Base-by-base conservation (phyloP, 2,113 vertebrate genomes). In the Serinus canaria region DNA sequence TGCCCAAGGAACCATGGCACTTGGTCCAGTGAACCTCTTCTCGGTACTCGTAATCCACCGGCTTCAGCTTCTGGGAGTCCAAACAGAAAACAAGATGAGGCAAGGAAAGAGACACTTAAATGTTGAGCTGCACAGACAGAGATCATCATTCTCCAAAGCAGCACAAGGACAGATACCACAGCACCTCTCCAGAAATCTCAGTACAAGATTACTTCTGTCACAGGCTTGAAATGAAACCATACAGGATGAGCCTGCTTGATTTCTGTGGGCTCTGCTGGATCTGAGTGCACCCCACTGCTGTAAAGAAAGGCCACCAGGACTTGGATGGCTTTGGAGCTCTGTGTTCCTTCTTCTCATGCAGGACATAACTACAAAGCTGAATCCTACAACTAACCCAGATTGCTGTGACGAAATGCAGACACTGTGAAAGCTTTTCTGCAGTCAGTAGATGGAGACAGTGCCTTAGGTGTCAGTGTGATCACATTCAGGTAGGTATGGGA, bases 41-140 rank as follows among this genome's bases (percentile, higher is more conserved):
- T 90, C 97, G 98, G 97, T 99, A 99, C 83, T 99, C 99, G 3
- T 98, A 99, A 95, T 99, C 99, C 87, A 99, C 98, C 0, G 98
- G 98, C 86, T 98, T 98, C 55, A 99, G 98, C 84, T 99, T 98
- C 99, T 99, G 95, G 43, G 79, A 84, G 83, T 62, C 55, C 86
- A 86, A 84, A 91, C 55, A 73, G 60, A 56, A 82, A 70, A 93
- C 20, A 79, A 56, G 35, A 67, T 87, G 55, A 91, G 87, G 15
- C 33, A 89, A 53, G n/a, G 46, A 56, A 50, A 53, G 39, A 58
- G 68, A 46, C 15, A 52, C 27, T 74, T 13, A 17, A 53, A 14
- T 18, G 37, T 7, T 33, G 63, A 87, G 50, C 25, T 77, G n/a
- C 41, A 44, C 1, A 1, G 30, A 77, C 1, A 1, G 33, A 77